These are phyloP conservation scores for Sebastes minor DNA, from an alignment of 2,797 vertebrate genomes.

Conservation along the genomic window DNA sequence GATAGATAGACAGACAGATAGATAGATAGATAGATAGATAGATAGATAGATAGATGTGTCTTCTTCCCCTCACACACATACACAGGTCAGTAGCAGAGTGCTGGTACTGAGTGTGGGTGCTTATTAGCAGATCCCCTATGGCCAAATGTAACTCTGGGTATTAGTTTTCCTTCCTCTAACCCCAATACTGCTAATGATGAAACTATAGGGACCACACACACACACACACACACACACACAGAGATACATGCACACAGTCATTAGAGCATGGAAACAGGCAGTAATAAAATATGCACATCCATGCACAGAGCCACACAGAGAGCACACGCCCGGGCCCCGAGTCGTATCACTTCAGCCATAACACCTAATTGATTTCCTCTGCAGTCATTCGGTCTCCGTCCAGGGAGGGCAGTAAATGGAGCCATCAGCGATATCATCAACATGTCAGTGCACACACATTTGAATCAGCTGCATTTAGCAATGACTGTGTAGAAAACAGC, in stretches of 20 bases:
- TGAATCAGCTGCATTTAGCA: background rate
- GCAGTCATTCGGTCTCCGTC: background rate
- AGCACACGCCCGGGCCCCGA: background rate
- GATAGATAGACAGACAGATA: background rate
- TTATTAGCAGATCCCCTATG: slow-evolving; percentile 36
- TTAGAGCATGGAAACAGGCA: background rate
- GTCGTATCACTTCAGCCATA: background rate
- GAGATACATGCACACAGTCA: background rate
- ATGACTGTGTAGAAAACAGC: background rate
- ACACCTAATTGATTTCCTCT: slow-evolving; percentile 25
- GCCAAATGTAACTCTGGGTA: background rate
- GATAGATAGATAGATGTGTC: background rate
- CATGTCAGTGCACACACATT: background rate
- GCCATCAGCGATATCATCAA: background rate
- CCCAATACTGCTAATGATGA: slow-evolving; percentile 10
- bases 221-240: background rate
- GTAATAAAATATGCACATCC: background rate
- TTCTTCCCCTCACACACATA: background rate
- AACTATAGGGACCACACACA: background rate
- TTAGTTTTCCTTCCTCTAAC: slow-evolving; percentile 6
- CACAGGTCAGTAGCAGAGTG: background rate
- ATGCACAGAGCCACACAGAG: background rate
- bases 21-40: background rate
- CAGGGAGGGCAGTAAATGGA: background rate
- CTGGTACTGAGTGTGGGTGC: background rate